Evolutionary conservation across 1,140 invertebrate genomes (phyloP).

Genomic region (Sarcophaga bullata): DNA sequence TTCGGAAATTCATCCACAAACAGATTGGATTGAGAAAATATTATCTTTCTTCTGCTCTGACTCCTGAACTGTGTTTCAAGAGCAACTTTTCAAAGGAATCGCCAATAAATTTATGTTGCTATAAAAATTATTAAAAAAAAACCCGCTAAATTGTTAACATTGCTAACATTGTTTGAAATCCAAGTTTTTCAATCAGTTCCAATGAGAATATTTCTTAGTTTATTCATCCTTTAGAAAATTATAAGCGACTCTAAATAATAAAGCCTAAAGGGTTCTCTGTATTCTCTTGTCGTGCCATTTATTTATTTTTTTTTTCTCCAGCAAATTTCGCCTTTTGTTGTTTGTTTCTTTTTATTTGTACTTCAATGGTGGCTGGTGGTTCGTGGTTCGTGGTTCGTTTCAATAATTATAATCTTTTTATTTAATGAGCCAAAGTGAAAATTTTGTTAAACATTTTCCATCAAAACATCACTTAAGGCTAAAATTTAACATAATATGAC

Average conservation of each 20-base stretch:
- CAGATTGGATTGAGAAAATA: too few relatives aligned
- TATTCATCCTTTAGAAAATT: slow-evolving; percentile 28
- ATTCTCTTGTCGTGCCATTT: background rate
- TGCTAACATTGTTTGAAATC: background rate
- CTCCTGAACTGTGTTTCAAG: too few relatives aligned
- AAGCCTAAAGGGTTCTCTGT: slow-evolving; percentile 1
- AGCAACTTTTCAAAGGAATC: too few relatives aligned
- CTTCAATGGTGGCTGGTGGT: background rate
- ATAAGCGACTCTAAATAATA: background rate
- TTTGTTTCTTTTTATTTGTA: background rate
- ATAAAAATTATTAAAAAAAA: too few relatives aligned
- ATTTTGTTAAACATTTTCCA: slow-evolving; percentile 54
- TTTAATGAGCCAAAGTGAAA: slow-evolving; percentile 63
- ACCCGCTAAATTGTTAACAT: too few relatives aligned
- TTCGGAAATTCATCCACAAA: too few relatives aligned
- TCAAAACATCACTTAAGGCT: slow-evolving; percentile 46
- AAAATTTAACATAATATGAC: slow-evolving; percentile 64
- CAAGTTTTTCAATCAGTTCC: slow-evolving; percentile 52
- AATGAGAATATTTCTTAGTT: slow-evolving; percentile 55
- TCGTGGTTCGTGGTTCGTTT: background rate
- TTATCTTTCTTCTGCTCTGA: too few relatives aligned
- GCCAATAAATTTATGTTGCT: too few relatives aligned
- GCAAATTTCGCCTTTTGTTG: background rate
- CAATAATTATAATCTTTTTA: slow-evolving; percentile 53
- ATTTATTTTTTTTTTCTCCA: background rate